Base-by-base conservation (phyloP, 2,888 invertebrate genomes). In the Anthrax anthrax region DNA sequence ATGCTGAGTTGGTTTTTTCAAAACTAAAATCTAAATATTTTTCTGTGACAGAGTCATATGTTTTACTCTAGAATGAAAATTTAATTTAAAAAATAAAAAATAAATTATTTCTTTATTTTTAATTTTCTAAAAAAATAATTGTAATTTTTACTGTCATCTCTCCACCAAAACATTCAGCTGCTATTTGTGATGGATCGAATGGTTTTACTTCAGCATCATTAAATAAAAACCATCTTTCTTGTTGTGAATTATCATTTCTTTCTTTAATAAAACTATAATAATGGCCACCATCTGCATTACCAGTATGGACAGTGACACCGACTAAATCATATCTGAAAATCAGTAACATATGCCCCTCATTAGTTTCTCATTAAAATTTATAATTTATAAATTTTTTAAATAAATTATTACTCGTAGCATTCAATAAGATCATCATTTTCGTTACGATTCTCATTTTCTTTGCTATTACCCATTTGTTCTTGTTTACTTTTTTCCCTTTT, bases 1-100 rank as follows among this genome's bases (percentile, higher is more conserved):
- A 95, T 1, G 95, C 95, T 60, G 91, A 92, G 69, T 95, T 94
- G 3, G 94, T 94, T 73, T 95, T 95, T 69, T 95, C 95, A 64
- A 94, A 94, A 58, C 92, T 92, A 62, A 95, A 91, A 65, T 95
- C 95, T 84, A 95, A 86, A 65, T 92, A 95, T 65, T 94, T 94
- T 59, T 95, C 95, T 10, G 91, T 91, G 19, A 92, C 91, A 0
- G 92, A 89, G 64, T 95, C 95, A 62, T 94, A 95, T 0, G 92
- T 94, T 73, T 94, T 94, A 61, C 92, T 92, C 84, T 87, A 69
- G 17, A 74, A 71, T 42, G 48, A 47, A 39, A 27, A 39, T 39
- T 42, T 29, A 40, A 39, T 17, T 38, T 10, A 16, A 36, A 43
- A 29, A 41, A 37, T 41, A 18, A 46, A 19, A 37, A 45, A 8